These are phyloP conservation scores for Epinotia nisella DNA, from an alignment of 2,888 invertebrate species.

Conservation along the genomic window DNA sequence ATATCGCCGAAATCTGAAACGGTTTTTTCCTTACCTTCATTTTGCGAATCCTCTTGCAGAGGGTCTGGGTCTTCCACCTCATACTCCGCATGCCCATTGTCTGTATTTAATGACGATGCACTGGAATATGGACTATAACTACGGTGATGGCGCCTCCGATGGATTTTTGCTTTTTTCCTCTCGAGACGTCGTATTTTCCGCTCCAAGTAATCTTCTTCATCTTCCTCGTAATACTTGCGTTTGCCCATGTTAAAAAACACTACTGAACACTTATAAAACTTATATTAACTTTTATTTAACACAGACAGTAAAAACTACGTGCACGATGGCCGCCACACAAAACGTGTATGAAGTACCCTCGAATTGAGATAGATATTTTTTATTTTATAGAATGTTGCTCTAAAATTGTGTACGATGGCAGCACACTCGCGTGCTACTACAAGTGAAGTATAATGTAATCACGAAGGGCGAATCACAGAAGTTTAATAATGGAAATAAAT, in stretches of 20 bases:
- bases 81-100: not conserved
- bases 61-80: not conserved
- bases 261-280: not conserved
- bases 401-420: not conserved
- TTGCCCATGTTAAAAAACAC: not conserved
- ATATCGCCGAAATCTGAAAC: too few species aligned
- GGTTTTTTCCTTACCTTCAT: not conserved
- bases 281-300: not conserved
- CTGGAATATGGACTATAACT: not conserved
- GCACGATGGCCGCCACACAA: slow-evolving; percentile 2
- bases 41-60: not conserved
- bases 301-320: not conserved
- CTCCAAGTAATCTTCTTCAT: not conserved
- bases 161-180: not conserved
- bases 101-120: not conserved
- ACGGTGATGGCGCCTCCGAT: not conserved
- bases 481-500: too few species aligned
- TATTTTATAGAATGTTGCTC: not conserved
- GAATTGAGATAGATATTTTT: not conserved
- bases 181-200: not conserved
- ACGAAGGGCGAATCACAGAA: not conserved
- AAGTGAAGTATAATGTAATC: not conserved
- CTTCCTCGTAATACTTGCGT: not conserved
- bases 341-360: too few species aligned
- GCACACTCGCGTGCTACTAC: not conserved